Percentiles rank a stretch among this genome's conserved stretches.
phyloP scores from a whole-genome alignment of 53 echinoderm and acorn worm species.

The Crossaster papposus region DNA sequence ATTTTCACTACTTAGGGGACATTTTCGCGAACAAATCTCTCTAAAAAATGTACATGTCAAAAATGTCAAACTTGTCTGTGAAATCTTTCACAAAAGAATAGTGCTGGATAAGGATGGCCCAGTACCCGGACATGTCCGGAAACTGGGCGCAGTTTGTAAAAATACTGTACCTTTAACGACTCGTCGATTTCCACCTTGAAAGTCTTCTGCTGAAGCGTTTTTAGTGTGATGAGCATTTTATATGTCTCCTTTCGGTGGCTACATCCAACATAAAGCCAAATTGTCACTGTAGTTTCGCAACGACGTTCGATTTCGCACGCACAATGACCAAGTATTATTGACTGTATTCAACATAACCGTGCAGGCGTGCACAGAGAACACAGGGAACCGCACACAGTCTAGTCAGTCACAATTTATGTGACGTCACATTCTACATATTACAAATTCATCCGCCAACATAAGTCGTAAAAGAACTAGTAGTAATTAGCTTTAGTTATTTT shows the following conservation, averaged over 20 bases:
- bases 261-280: slow-evolving; percentile 29
- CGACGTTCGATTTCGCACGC: background rate
- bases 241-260: background rate
- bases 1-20: too few relatives aligned
- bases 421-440: background rate
- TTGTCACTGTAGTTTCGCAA: background rate
- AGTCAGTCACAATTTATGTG: slow-evolving; percentile 4
- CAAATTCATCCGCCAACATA: slow-evolving; percentile 10
- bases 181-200: slow-evolving; percentile 94
- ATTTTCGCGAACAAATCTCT: too few relatives aligned
- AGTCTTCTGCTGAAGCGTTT: slow-evolving; percentile 92
- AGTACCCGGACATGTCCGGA: background rate
- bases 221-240: slow-evolving; percentile 87
- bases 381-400: slow-evolving; percentile 7
- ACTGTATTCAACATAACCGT: background rate
- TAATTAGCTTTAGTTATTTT: too few relatives aligned
- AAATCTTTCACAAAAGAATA: background rate
- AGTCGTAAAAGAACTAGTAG: too few relatives aligned
- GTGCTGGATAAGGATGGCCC: background rate
- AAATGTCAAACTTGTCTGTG: too few relatives aligned
- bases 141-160: background rate
- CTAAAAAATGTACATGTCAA: too few relatives aligned
- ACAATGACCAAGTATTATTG: slow-evolving; percentile 26
- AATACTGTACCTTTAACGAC: slow-evolving; percentile 67
- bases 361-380: background rate